Conservation (phyloP, 2,888 invertebrate species). For the Trachelus iudaicus region DNA sequence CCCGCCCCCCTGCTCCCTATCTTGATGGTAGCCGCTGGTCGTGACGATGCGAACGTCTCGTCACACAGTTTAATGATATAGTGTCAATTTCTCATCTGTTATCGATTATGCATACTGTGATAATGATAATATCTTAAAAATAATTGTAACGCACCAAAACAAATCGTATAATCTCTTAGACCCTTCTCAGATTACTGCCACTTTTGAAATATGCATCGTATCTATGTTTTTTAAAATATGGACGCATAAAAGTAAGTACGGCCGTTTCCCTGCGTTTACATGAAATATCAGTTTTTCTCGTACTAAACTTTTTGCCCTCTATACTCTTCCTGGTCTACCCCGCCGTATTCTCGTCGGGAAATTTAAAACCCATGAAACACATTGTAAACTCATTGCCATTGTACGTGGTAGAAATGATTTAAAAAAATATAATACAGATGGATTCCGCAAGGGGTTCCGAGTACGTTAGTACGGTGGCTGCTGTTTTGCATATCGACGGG, state of each 20-base stretch:
- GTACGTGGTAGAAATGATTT: background rate
- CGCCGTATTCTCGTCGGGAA: too few relatives aligned
- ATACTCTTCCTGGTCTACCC: too few relatives aligned
- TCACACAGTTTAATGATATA: too few relatives aligned
- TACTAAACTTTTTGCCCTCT: too few relatives aligned
- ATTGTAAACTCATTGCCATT: background rate
- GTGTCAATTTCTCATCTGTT: too few relatives aligned
- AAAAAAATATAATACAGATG: slow-evolving; percentile 21
- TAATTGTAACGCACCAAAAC: background rate
- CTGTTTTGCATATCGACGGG: background rate
- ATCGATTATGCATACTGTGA: too few relatives aligned
- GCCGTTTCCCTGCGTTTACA: too few relatives aligned
- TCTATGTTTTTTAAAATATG: background rate
- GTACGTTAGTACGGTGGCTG: background rate
- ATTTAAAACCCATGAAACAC: background rate
- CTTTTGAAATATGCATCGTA: background rate
- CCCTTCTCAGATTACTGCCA: background rate
- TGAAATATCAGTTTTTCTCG: too few relatives aligned
- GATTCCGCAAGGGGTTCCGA: slow-evolving; percentile 22
- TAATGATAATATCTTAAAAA: too few relatives aligned
- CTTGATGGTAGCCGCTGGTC: too few relatives aligned
- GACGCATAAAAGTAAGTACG: background rate
- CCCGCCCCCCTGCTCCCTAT: too few relatives aligned
- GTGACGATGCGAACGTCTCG: too few relatives aligned
- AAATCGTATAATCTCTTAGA: background rate